Evolutionary conservation across 1,140 invertebrate genomes (phyloP).

Genomic region (Camponotus floridanus): DNA sequence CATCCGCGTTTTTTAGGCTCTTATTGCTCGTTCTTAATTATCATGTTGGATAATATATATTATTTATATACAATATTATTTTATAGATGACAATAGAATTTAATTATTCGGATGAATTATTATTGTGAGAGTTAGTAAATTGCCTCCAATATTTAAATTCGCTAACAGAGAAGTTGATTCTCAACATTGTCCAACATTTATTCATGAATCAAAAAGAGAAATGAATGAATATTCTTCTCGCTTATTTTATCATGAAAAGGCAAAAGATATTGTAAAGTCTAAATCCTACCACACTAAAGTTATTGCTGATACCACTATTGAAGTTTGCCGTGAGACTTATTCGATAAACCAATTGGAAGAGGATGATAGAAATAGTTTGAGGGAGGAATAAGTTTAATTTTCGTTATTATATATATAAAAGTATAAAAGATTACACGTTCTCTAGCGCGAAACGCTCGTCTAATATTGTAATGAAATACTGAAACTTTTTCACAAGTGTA

Average conservation of each 20-base stretch:
- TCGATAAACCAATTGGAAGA: constrained; percentile 11
- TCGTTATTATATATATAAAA: constrained; percentile 18
- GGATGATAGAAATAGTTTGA: background rate
- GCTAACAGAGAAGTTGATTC: background rate
- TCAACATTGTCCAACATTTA: background rate
- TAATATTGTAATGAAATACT: constrained; percentile 33
- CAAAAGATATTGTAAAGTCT: constrained; percentile 13
- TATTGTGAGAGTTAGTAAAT: background rate
- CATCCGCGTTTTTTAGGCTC: no score
- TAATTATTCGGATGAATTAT: background rate
- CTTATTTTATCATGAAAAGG: no score
- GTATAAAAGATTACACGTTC: constrained; percentile 1
- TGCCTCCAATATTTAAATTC: background rate
- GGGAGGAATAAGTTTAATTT: constrained; percentile 38
- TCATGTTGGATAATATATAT: no score
- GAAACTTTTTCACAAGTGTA: constrained; percentile 26
- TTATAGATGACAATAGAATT: background rate
- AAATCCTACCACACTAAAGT: background rate
- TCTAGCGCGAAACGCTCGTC: background rate
- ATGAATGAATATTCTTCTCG: background rate
- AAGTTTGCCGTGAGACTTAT: constrained; percentile 7
- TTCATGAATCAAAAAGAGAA: background rate
- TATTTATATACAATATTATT: background rate
- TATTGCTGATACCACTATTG: constrained; percentile 2
- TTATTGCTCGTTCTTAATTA: no score